These are phyloP conservation scores for Sceliomorpha sp. DNA, from an alignment of 2,888 invertebrate genomes.

Conservation along the genomic window DNA sequence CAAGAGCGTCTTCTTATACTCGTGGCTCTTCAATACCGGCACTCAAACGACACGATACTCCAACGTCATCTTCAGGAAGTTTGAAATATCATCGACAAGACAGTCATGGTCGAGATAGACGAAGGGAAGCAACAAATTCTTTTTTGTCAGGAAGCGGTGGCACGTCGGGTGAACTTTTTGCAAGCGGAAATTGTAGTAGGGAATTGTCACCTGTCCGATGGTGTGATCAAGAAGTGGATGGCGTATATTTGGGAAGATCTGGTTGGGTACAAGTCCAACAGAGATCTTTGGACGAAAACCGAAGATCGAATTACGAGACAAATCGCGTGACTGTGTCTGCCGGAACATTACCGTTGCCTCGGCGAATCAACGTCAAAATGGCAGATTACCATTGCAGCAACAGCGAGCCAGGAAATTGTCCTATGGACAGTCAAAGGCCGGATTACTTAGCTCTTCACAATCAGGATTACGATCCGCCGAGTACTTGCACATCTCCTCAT, in stretches of 20 bases:
- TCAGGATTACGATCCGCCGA: conserved; percentile 75
- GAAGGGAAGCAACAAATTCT: conserved; percentile 70
- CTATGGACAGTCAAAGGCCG: conserved; percentile 70
- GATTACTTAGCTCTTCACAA: conserved; percentile 70
- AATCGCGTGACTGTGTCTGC: conserved; percentile 60
- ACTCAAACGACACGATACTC: conserved; percentile 70
- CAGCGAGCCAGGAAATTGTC: conserved; percentile 74
- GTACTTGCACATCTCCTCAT: conserved; percentile 77
- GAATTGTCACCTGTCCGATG: conserved; percentile 83
- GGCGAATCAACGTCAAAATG: conserved; percentile 81
- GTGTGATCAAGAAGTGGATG: conserved; percentile 84
- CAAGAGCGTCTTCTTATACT: conserved; percentile 65
- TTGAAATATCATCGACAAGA: conserved; percentile 67
- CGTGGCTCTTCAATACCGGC: conserved; percentile 70
- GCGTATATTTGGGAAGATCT: conserved; percentile 82
- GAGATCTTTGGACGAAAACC: conserved; percentile 82
- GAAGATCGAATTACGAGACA: conserved; percentile 77
- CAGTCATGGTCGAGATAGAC: conserved; percentile 65
- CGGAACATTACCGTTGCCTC: conserved; percentile 77
- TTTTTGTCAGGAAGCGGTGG: conserved; percentile 77
- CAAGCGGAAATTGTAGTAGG: conserved; percentile 79
- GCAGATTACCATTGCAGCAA: conserved; percentile 82
- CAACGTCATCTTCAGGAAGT: conserved; percentile 60
- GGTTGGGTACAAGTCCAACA: conserved; percentile 84
- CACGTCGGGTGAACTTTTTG: conserved; percentile 80